A percentile compares a stretch with the other conserved stretches of the same genome.
Evolutionary conservation across 1,140 invertebrate species (phyloP).

Genomic region (Leptinotarsa texana): DNA sequence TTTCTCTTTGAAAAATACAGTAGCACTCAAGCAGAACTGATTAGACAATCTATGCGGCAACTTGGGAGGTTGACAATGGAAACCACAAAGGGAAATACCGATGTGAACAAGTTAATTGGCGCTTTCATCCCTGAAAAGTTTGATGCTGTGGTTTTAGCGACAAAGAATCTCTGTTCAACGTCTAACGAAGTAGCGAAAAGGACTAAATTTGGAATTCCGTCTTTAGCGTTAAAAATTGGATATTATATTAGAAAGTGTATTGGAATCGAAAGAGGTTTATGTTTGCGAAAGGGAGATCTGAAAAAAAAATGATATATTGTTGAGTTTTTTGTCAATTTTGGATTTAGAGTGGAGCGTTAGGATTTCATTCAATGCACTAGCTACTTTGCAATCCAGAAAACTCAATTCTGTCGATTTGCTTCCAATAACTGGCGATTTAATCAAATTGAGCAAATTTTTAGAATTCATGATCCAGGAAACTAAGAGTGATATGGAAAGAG

Average conservation of each 20-base stretch:
- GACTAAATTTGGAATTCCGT: constrained; percentile 23
- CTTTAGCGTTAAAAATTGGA: constrained; percentile 26
- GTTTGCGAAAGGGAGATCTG: constrained; percentile 22
- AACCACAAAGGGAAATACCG: not conserved
- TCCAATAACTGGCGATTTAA: constrained; percentile 16
- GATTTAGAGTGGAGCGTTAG: constrained; percentile 22
- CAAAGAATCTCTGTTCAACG: constrained; percentile 13
- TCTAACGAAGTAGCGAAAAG: constrained; percentile 6
- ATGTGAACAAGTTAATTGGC: constrained; percentile 20
- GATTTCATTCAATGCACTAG: constrained; percentile 25
- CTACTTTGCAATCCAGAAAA: constrained; percentile 28
- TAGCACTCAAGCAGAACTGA: constrained; percentile 24
- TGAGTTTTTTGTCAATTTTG: constrained; percentile 23
- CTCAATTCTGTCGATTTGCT: constrained; percentile 18
- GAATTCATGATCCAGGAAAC: constrained; percentile 5
- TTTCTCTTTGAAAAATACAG: constrained; percentile 31
- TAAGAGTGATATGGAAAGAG: constrained; percentile 15
- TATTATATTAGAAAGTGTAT: constrained; percentile 24
- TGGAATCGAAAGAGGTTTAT: not conserved
- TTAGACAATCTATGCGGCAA: constrained; percentile 28
- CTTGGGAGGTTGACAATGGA: constrained; percentile 24
- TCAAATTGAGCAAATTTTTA: constrained; percentile 24
- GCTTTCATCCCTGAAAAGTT: constrained; percentile 25
- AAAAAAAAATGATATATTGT: constrained; percentile 23
- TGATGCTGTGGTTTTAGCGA: constrained; percentile 14